Base-by-base conservation (phyloP, 1,140 invertebrate species). In the Hylaeus volcanicus region DNA sequence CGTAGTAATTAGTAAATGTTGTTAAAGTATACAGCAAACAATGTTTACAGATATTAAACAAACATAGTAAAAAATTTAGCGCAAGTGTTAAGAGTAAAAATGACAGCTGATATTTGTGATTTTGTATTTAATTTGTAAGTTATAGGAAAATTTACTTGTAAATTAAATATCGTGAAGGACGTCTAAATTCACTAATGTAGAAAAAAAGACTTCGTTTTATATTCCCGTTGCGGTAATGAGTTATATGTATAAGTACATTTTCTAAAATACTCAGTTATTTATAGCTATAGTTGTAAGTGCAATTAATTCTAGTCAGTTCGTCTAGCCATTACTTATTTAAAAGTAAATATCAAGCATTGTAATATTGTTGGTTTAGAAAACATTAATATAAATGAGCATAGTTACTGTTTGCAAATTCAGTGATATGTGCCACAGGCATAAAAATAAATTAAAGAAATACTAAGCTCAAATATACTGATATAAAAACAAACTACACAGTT, bases 261-360 rank as follows among this genome's bases (percentile, higher is more conserved):
- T 56, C 15, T 8, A 53, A 53, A 53, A 45, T 12, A 45, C 9
- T 15, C 63, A 66, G 55, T 45, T 78, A 51, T n/a, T 73, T 73
- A 72, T 5, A 79, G 14, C 3, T 68, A 11, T 37, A 68, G 37
- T 37, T 48, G 45, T 76, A 83, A 74, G 55, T 11, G 56, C 87
- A 87, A 87, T 84, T 55, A 68, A 86, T 82, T 73, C 90, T 90
- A 91, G 90, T 90, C 88, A 86, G 72, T 81, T 75, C 69, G 43
- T 88, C 81, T 90, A 90, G 86, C 80, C 78, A 89, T 73, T 85
- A 87, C 74, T 80, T 82, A 85, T 83, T 85, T 64, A 65, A 79
- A 48, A 48, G 77, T 69, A 76, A 79, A 69, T 56, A 82, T 85
- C 51, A 56, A 74, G n/a, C n/a, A 77, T 81, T 83, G 55, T 72